Evolutionary conservation across 2,797 vertebrate species (phyloP).

Genomic region (Peromyscus eremicus): DNA sequence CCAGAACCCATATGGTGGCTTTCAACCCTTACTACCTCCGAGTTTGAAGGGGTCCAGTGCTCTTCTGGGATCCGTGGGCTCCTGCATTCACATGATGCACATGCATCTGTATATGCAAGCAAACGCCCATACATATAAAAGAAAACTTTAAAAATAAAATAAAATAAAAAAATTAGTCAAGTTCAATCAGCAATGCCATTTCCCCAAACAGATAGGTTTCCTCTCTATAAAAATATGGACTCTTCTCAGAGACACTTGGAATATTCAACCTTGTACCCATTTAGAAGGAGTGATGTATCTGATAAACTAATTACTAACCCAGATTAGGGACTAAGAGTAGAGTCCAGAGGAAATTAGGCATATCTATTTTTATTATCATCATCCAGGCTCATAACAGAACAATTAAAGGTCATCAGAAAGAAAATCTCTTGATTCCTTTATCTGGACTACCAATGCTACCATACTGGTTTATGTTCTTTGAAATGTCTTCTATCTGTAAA

Average conservation of each 20-base stretch:
- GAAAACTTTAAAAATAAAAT: background rate
- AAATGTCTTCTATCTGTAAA: background rate
- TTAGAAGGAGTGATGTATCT: background rate
- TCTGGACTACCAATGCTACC: conserved; percentile 27
- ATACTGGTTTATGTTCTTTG: conserved; percentile 8
- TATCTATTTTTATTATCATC: conserved; percentile 25
- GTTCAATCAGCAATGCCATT: background rate
- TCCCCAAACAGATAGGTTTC: background rate
- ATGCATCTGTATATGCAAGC: background rate
- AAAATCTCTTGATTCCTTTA: background rate
- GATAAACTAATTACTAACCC: background rate
- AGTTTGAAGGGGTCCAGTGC: background rate
- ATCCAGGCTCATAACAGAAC: background rate
- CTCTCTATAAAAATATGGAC: conserved; percentile 32
- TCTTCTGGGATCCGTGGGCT: background rate
- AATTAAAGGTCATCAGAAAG: conserved; percentile 32
- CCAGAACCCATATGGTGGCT: background rate
- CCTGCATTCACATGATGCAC: background rate
- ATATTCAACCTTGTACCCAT: background rate
- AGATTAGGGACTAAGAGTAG: background rate
- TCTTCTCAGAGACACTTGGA: background rate
- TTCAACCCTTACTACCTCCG: background rate
- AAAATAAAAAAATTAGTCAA: background rate
- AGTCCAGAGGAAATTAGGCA: conserved; percentile 24
- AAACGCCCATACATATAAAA: background rate